Conservation (phyloP, 2,113 vertebrate genomes). For the Elephas maximus region DNA sequence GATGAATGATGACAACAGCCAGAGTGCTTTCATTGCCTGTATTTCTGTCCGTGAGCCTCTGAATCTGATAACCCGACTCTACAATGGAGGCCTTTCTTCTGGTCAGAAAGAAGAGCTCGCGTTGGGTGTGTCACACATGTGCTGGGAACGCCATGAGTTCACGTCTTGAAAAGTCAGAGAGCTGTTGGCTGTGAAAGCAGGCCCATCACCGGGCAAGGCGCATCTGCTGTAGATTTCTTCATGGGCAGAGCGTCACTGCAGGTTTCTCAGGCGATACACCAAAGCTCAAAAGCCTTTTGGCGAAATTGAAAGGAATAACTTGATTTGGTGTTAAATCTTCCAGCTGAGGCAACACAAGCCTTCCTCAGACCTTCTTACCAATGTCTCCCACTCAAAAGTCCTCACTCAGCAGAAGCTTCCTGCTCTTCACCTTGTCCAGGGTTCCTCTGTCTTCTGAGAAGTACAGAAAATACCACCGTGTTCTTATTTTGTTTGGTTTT, state of each 20-base stretch:
- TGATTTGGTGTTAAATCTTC: background rate
- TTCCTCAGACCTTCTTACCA: background rate
- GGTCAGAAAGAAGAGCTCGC: background rate
- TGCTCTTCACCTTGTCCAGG: background rate
- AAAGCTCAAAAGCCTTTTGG: background rate
- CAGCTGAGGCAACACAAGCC: background rate
- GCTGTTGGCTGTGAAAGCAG: background rate
- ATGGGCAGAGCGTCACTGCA: background rate
- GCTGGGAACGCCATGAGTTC: slow-evolving; percentile 18
- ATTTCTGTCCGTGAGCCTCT: slow-evolving; percentile 38
- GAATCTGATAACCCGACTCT: slow-evolving; percentile 67
- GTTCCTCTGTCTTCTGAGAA: background rate
- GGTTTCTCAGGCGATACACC: background rate
- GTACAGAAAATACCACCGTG: background rate
- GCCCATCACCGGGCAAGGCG: background rate
- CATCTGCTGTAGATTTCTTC: background rate
- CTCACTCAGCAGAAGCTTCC: background rate
- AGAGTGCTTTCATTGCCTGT: slow-evolving; percentile 53
- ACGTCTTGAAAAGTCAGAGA: background rate
- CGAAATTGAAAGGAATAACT: background rate
- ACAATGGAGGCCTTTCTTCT: slow-evolving; percentile 72
- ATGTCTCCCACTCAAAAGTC: background rate
- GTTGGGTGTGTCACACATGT: background rate
- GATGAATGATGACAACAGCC: slow-evolving; percentile 57
- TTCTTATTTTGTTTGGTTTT: background rate